Conservation (phyloP, 2,113 vertebrate genomes). For the Catharus minimus region DNA sequence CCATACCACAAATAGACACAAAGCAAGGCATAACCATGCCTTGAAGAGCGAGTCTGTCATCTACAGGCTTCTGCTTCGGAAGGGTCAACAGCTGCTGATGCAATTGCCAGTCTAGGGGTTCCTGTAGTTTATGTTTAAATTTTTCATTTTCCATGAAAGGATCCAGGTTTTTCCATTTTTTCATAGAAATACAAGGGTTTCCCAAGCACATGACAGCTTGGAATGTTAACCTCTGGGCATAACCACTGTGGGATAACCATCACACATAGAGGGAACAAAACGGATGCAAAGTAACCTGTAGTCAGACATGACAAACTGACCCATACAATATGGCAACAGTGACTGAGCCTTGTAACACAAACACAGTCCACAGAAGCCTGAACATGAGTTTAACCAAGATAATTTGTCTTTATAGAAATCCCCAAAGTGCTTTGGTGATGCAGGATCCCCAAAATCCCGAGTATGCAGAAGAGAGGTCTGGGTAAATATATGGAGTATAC, state of each 20-base stretch:
- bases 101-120: neutral
- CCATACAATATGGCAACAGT: fast-evolving
- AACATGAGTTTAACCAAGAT: neutral
- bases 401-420: neutral
- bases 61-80: neutral
- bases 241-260: neutral
- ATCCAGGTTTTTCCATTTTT: neutral
- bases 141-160: neutral
- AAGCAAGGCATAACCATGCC: neutral
- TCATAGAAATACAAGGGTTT: neutral
- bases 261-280: neutral
- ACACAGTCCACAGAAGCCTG: neutral
- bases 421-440: neutral
- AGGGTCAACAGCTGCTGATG: neutral
- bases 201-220: neutral
- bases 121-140: neutral
- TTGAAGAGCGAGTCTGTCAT: neutral
- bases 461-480: neutral
- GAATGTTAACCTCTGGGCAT: neutral
- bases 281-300: fast-evolving
- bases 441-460: neutral
- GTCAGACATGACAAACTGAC: neutral
- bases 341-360: neutral
- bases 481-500: neutral
- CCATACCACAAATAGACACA: neutral